Evolutionary conservation across 2,888 invertebrate genomes (phyloP), one percentile per base, ranked within the genome.

Genomic region (Rotaria magnacalcarata): DNA sequence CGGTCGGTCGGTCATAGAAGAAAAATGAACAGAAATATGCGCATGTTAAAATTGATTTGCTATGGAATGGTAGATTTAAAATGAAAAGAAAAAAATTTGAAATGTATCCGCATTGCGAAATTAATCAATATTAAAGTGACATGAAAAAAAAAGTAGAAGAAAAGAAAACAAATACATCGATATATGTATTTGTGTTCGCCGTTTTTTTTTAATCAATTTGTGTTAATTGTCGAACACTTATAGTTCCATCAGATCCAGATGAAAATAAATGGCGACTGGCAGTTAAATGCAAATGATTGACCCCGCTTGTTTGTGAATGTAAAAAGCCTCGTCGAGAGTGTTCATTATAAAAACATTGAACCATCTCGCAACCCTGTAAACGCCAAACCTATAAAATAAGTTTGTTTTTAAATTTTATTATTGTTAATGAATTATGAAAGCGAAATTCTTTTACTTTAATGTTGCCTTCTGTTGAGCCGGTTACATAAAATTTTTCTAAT

Each of bases 241-340:
- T 95, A 85, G 97, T 97, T 89, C 97, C 97, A 93, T 99, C 99
- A 85, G 97, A 96, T 86, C 99, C 99, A 91, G 99, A 99, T 11
- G 98, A 98, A 92, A 96, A 98, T 89, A 99, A 92, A 84, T 97
- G 94, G 50, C 94, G 94, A 87, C 94, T 94, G 80, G 94, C 93
- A 91, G 97, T 97, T 87, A 98, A 94, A 90, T 95, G 94, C 88
- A 99, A 93, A 92, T 99, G 97, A 84, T 96, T 96, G 75, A 98
- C 97, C 41, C 92, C 92, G 0, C 90, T 89, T 5, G 90, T 89
- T 56, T 96, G 96, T 92, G 96, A 96, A 56, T 96, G 97, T 93
- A 98, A 96, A 88, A 96, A 96, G 88, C 96, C 96, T 88, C 95
- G 94, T 85, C 90, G 90, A 54, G 96, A 95, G 92, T 99, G 99